A percentile compares a stretch with the other conserved stretches of the same genome.
These are phyloP conservation scores for Anguilla marmorata DNA, from an alignment of 2,797 vertebrate genomes.

Conservation along the genomic window DNA sequence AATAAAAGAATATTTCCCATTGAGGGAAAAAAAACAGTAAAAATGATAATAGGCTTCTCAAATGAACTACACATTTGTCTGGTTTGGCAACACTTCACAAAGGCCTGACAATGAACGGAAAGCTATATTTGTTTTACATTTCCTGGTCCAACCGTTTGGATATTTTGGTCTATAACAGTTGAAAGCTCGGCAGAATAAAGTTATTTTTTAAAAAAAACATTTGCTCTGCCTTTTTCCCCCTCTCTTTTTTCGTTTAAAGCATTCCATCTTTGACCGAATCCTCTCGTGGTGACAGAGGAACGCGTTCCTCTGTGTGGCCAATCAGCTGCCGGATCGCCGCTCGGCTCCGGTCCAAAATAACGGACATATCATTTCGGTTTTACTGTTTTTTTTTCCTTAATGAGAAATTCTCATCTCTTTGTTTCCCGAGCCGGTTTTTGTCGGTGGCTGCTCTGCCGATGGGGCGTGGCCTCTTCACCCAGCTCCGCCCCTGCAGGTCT, in stretches of 20 bases:
- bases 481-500: no score
- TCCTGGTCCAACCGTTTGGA: constrained; percentile 58
- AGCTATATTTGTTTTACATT: constrained; percentile 58
- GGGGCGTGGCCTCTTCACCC: neutral
- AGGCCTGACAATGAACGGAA: constrained; percentile 58
- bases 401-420: no score
- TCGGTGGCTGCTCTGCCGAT: no score
- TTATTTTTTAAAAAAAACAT: neutral
- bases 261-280: constrained; percentile 69
- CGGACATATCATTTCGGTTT: constrained; percentile 16
- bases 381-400: no score
- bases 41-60: neutral
- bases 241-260: constrained; percentile 61
- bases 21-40: neutral
- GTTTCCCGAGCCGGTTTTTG: no score
- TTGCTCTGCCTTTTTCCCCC: neutral
- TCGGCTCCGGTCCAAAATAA: constrained; percentile 70
- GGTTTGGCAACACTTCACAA: constrained; percentile 24
- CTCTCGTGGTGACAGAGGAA: constrained; percentile 62
- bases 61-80: constrained; percentile 8
- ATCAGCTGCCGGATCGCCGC: constrained; percentile 66
- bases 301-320: constrained; percentile 57
- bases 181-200: constrained; percentile 54
- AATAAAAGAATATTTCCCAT: neutral
- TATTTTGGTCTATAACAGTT: constrained; percentile 56